Evolutionary conservation across 1,140 invertebrate species (phyloP).

Genomic region (Phocides pigmalion): DNA sequence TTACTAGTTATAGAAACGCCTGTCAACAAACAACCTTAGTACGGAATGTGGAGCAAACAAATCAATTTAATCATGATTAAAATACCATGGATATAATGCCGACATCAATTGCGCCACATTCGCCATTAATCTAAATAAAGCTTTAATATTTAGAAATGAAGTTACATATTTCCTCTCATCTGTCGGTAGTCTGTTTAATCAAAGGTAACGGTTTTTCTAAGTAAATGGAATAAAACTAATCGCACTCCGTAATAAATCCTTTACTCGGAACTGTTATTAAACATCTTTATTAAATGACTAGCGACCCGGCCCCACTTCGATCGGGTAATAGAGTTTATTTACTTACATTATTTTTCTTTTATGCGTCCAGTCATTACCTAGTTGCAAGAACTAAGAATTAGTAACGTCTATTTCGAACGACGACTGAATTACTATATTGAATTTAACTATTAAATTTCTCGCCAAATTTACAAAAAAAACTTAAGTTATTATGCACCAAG

Average conservation of each 20-base stretch:
- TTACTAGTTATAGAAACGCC: neutral
- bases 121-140: constrained; percentile 7
- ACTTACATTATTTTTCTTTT: no score
- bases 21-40: neutral
- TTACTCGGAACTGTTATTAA: neutral
- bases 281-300: neutral
- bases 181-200: constrained; percentile 5
- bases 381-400: no score
- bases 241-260: constrained; percentile 6
- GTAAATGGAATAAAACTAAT: constrained; percentile 26
- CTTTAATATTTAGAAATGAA: constrained; percentile 21
- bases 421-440: no score
- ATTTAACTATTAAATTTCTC: no score
- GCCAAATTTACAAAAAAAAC: no score
- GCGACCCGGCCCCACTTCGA: no score
- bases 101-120: constrained; percentile 34
- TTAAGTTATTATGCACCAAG: no score
- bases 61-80: constrained; percentile 51
- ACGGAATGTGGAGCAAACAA: constrained; percentile 49
- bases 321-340: no score
- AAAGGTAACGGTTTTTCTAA: constrained; percentile 15
- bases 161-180: constrained; percentile 5
- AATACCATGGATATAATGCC: constrained; percentile 32
- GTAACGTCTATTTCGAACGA: no score
- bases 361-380: no score